These are phyloP conservation scores for Xestobium rufovillosum DNA, from an alignment of 2,888 invertebrate species.

Conservation along the genomic window DNA sequence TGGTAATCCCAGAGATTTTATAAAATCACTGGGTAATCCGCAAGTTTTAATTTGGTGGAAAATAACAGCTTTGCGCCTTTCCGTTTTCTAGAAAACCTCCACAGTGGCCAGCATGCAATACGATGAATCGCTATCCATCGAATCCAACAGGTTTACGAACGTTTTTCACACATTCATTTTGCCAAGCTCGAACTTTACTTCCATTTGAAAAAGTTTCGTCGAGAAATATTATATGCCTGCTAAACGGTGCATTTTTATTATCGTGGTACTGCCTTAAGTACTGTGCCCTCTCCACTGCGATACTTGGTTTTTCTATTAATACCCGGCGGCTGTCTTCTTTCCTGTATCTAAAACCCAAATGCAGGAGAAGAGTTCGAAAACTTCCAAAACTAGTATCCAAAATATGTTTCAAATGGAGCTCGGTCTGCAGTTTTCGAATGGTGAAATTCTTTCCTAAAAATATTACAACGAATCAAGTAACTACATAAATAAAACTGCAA, in stretches of 20 bases:
- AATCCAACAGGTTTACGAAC: not conserved
- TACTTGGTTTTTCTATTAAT: conserved; percentile 1
- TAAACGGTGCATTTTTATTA: not conserved
- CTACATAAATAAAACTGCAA: not conserved
- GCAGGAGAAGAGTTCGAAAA: not conserved
- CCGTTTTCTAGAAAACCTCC: conserved; percentile 1
- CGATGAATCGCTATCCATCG: conserved; percentile 1
- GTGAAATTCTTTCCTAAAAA: too few species aligned
- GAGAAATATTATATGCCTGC: conserved; percentile 1
- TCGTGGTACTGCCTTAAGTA: not conserved
- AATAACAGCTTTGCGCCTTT: not conserved
- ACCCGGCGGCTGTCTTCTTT: not conserved
- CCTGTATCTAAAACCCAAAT: conserved; percentile 2
- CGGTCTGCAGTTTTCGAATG: too few species aligned
- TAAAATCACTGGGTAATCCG: too few species aligned
- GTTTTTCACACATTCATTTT: not conserved
- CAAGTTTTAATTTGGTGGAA: conserved; percentile 2
- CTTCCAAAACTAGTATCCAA: not conserved
- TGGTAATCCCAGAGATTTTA: too few species aligned
- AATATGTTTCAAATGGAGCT: not conserved
- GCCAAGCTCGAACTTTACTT: conserved; percentile 1
- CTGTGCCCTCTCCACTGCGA: conserved; percentile 2
- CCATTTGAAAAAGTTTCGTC: conserved; percentile 1
- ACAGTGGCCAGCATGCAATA: conserved; percentile 2
- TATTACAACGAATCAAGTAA: not conserved